Percentiles rank a stretch among this genome's conserved stretches.
These are phyloP conservation scores for Syngnathus typhle DNA, from an alignment of 2,113 vertebrate genomes.

Conservation along the genomic window DNA sequence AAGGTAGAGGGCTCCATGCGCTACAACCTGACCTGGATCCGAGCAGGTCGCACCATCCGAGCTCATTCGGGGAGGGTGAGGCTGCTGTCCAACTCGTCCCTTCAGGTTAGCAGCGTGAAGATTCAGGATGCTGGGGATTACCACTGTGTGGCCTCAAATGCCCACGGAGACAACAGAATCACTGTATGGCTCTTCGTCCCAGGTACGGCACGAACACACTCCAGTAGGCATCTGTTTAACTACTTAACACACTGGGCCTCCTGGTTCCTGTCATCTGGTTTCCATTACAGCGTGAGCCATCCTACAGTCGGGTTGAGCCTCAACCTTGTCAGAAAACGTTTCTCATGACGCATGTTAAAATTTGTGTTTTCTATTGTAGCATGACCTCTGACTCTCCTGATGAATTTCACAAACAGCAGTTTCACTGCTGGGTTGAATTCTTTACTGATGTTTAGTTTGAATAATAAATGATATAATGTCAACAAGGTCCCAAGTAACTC, in stretches of 20 bases:
- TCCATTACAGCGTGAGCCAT: constrained; percentile 52
- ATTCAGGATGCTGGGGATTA: constrained; percentile 75
- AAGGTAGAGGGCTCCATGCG: constrained; percentile 68
- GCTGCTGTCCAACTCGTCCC: constrained; percentile 67
- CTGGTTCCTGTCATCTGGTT: constrained; percentile 60
- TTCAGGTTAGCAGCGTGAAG: constrained; percentile 69
- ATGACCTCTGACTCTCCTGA: constrained; percentile 26
- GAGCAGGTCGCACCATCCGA: constrained; percentile 55
- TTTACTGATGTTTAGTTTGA: constrained; percentile 31
- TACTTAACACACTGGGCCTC: constrained; percentile 37
- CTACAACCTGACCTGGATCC: constrained; percentile 84
- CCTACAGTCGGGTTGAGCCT: constrained; percentile 36
- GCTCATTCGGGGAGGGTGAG: constrained; percentile 45
- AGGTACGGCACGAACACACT: constrained; percentile 64
- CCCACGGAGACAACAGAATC: constrained; percentile 63
- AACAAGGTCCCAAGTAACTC: constrained; percentile 35
- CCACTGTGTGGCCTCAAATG: constrained; percentile 73
- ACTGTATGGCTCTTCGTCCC: constrained; percentile 79
- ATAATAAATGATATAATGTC: constrained; percentile 37
- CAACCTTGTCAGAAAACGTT: constrained; percentile 44
- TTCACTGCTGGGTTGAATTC: background rate
- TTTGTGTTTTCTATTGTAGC: constrained; percentile 20
- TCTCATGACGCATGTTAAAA: constrained; percentile 39
- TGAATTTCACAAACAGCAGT: constrained; percentile 23
- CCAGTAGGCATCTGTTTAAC: constrained; percentile 48